Evolutionary conservation across 2,113 vertebrate species (phyloP), one percentile per base, ranked within the genome.

Genomic region (Hippocampus abdominalis): DNA sequence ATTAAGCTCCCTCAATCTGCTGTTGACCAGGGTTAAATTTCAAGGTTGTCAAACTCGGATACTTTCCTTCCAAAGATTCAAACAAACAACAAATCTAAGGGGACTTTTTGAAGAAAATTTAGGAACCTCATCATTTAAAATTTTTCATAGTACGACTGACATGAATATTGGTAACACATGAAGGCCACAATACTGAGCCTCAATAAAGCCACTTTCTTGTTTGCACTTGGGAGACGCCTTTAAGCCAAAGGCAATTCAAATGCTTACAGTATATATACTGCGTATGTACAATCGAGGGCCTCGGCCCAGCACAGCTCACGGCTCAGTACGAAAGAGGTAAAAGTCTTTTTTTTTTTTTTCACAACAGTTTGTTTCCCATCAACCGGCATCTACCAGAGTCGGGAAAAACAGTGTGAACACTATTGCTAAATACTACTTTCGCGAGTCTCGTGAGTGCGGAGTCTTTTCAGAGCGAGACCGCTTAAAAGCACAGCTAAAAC

Each of bases 401-500:
- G 86, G 84, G 81, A 84, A 82, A 67, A 76, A 57, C 23, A 86
- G 71, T 87, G 83, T 89, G 82, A 84, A 86, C 74, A 81, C 86
- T 89, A 90, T 90, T 90, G 89, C 88, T 91, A 87, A 89, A 88
- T 87, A 91, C 87, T 78, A 81, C 77, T 79, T 81, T 84, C 83
- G 76, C 81, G 72, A 79, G 76, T 86, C 78, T 89, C 83, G 74
- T 72, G 59, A 78, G 54, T 78, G 73, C 59, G 72, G 16, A 5
- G 44, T 74, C 72, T 46, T 79, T 81, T 84, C 70, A 80, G 64
- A 81, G 82, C 82, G 81, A 84, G 80, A 83, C 81, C 66, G 78
- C 76, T 68, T 44, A 82, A 60, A 32, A 60, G 27, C 27, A 73
- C 74, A 74, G 76, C 72, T 85, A 78, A 66, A 85, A 86, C 29